Conservation (phyloP, 2,797 vertebrate genomes). For the Ceryle rudis region DNA sequence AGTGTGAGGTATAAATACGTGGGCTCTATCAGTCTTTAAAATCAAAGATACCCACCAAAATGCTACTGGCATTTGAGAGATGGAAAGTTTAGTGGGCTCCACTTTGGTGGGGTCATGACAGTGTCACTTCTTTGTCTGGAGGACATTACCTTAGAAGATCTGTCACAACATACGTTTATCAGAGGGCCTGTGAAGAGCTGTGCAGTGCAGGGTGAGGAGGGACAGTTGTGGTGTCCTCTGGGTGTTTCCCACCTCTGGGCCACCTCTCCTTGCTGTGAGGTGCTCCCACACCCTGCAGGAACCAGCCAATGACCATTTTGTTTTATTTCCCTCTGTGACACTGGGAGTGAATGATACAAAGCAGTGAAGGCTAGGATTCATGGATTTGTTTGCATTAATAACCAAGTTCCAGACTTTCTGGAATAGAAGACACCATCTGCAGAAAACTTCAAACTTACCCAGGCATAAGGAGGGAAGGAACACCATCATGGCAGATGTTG, state of each 20-base stretch:
- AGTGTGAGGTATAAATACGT: not conserved
- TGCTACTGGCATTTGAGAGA: not conserved
- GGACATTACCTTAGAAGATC: not conserved
- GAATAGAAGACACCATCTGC: not conserved
- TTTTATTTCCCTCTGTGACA: not conserved
- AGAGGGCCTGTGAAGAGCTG: not conserved
- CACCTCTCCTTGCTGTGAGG: not conserved
- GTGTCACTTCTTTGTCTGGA: not conserved
- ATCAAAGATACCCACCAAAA: not conserved
- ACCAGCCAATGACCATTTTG: accelerated
- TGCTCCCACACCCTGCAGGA: not conserved
- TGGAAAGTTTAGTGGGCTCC: not conserved
- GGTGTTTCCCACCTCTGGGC: not conserved
- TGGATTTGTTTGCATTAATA: not conserved
- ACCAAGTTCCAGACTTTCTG: not conserved
- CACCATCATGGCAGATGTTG: not conserved
- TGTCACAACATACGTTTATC: not conserved
- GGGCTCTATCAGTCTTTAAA: not conserved
- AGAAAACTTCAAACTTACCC: not conserved
- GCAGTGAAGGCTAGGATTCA: not conserved
- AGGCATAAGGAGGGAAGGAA: not conserved
- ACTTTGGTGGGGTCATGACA: not conserved
- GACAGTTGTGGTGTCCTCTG: not conserved
- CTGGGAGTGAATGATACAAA: not conserved
- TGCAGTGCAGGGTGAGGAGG: not conserved